Evolutionary conservation across 2,797 vertebrate genomes (phyloP).

Genomic region (Betta splendens): DNA sequence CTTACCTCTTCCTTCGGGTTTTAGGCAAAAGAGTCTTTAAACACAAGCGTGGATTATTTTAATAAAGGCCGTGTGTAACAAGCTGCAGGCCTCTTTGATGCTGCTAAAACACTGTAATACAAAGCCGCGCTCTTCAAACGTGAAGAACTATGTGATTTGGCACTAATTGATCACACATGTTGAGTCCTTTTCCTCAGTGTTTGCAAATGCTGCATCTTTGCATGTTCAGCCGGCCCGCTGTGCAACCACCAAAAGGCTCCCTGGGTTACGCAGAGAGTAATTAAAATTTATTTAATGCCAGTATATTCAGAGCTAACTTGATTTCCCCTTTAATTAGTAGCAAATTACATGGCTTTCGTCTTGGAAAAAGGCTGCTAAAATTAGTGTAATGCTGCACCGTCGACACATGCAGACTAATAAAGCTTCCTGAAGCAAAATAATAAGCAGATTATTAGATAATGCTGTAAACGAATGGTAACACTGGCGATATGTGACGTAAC

Average conservation of each 20-base stretch:
- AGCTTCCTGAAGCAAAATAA: neutral
- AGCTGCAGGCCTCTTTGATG: slow-evolving; percentile 13
- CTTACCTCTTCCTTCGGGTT: slow-evolving; percentile 20
- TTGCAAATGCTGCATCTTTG: slow-evolving; percentile 6
- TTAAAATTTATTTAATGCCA: slow-evolving; percentile 21
- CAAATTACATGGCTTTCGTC: slow-evolving; percentile 23
- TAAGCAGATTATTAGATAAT: slow-evolving; percentile 17
- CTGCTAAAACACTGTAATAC: slow-evolving; percentile 12
- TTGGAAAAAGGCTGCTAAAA: slow-evolving; percentile 23
- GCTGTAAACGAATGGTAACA: slow-evolving; percentile 10
- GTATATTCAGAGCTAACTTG: slow-evolving; percentile 10
- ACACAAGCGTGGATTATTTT: slow-evolving; percentile 20
- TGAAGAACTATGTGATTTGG: slow-evolving; percentile 4
- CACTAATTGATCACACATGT: slow-evolving; percentile 5
- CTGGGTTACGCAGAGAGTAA: slow-evolving; percentile 5
- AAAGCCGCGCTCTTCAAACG: neutral
- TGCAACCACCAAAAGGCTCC: slow-evolving; percentile 4
- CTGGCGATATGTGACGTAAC: slow-evolving; percentile 11
- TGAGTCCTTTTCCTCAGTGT: neutral
- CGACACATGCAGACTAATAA: slow-evolving; percentile 1
- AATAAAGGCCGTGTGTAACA: slow-evolving; percentile 16
- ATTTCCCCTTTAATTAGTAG: slow-evolving; percentile 19
- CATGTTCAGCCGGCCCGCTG: slow-evolving; percentile 12
- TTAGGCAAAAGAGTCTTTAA: slow-evolving; percentile 15
- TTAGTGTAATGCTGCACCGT: neutral